Evolutionary conservation across 2,888 invertebrate species (phyloP).

Genomic region (Drosophila subsilvestris): DNA sequence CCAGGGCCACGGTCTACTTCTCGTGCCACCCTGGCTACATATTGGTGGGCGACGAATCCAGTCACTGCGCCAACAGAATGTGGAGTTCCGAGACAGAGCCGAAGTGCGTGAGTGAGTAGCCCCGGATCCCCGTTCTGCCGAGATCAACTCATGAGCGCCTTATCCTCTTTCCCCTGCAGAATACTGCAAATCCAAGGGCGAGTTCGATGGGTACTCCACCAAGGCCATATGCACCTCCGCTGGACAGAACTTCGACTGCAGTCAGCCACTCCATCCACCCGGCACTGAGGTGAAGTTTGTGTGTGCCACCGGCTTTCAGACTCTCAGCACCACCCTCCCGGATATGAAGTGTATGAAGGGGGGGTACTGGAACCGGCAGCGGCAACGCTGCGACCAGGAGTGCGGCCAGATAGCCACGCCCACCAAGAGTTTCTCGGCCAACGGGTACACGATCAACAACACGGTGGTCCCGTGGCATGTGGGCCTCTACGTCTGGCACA

Average conservation of each 20-base stretch:
- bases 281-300: constrained; percentile 63
- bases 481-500: constrained; percentile 53
- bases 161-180: constrained; percentile 28
- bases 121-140: too few relatives aligned
- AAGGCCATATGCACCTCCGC: constrained; percentile 40
- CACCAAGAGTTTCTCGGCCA: constrained; percentile 57
- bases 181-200: constrained; percentile 51
- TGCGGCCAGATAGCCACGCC: constrained; percentile 71
- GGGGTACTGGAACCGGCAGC: constrained; percentile 58
- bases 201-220: constrained; percentile 63
- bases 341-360: constrained; percentile 50
- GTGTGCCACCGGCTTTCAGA: constrained; percentile 59
- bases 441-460: constrained; percentile 62
- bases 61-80: constrained; percentile 51
- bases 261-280: constrained; percentile 52
- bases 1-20: constrained; percentile 48
- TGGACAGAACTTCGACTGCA: constrained; percentile 55
- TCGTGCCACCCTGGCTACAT: constrained; percentile 47
- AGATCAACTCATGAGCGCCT: not conserved
- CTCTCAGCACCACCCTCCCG: constrained; percentile 20
- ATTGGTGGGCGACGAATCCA: constrained; percentile 48
- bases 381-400: constrained; percentile 55
- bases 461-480: constrained; percentile 69
- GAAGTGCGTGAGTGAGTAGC: constrained; percentile 66
- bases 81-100: constrained; percentile 59